Evolutionary conservation across 2,888 invertebrate genomes (phyloP), one percentile per base, ranked within the genome.

Genomic region (Caenorhabditis wallacei): DNA sequence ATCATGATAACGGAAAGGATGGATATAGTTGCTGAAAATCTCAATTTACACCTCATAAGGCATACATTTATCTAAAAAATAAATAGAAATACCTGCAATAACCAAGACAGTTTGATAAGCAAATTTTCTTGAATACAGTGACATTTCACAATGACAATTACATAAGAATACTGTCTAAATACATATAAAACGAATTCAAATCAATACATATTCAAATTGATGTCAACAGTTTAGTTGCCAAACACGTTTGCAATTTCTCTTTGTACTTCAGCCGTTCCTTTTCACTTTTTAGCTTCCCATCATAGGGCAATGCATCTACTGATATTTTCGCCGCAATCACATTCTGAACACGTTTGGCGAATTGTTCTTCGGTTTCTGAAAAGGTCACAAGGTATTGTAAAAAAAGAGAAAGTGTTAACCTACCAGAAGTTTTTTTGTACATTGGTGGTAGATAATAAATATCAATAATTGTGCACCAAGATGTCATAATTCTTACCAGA

Each of bases 321-420:
- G 72, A 75, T n/a, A 82, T n/a, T 51, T 74, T 78, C 1, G 53
- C 30, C 0, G 84, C 84, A 37, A 88, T 86, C 10, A 70, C 84
- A 18, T 22, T 24, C 64, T 88, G 88, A 40, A 86, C 86, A n/a
- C 86, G 81, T 40, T 64, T 59, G 11, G 88, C 88, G 69, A 88
- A 88, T 2, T 82, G 69, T 18, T 83, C 83, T 8, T 80, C 74
- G 46, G 70, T 61, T 66, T 88, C 87, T 78, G 80, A 63, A 69
- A 80, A 30, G 30, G 30, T 30, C 30, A 30, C 30, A 30, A 8
- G 30, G n/a, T n/a, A n/a, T n/a, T n/a, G n/a, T 8, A 56, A 61
- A 54, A 10, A 70, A 20, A 54, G 5, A 54, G 13, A 64, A 53
- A 20, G 20, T n/a, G 43, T 22, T 18, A 24, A 61, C 20, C 35